These are phyloP conservation scores for Tyria jacobaeae DNA, from an alignment of 2,888 invertebrate species.

Conservation along the genomic window DNA sequence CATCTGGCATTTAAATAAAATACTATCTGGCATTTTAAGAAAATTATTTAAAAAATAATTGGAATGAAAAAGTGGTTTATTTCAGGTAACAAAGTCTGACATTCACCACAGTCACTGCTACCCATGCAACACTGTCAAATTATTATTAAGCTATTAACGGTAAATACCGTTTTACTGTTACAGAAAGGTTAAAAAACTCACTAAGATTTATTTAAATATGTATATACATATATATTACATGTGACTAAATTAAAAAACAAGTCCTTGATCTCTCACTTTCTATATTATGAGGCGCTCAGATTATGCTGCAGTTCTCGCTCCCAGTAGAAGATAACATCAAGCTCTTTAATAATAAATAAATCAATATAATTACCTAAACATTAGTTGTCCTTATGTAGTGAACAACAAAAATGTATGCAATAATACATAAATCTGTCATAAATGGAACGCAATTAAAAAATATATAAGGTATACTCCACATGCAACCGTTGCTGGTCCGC, in stretches of 20 bases:
- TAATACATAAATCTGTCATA: constrained; percentile 47
- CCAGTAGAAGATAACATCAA: neutral
- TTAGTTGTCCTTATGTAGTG: constrained; percentile 10
- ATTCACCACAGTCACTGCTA: neutral
- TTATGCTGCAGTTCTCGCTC: neutral
- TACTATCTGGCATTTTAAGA: too few species aligned
- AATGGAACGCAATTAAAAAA: constrained; percentile 54
- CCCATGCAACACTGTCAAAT: neutral
- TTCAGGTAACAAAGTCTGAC: neutral
- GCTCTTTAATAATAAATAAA: neutral
- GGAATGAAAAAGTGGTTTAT: too few species aligned
- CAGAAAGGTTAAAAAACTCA: neutral
- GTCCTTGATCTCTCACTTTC: too few species aligned
- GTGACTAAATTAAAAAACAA: neutral
- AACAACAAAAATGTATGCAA: constrained; percentile 36
- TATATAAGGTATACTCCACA: constrained; percentile 45
- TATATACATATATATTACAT: neutral
- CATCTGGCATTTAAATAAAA: too few species aligned
- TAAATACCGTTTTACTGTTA: neutral
- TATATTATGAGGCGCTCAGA: too few species aligned
- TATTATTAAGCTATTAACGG: neutral
- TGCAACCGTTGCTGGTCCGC: constrained; percentile 27
- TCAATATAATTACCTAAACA: neutral
- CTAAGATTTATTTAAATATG: too few species aligned
- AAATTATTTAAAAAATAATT: neutral